A percentile compares a stretch with the other conserved stretches of the same genome.
Conservation (phyloP, 1,140 invertebrate species). For the Lepidostoma basale region DNA sequence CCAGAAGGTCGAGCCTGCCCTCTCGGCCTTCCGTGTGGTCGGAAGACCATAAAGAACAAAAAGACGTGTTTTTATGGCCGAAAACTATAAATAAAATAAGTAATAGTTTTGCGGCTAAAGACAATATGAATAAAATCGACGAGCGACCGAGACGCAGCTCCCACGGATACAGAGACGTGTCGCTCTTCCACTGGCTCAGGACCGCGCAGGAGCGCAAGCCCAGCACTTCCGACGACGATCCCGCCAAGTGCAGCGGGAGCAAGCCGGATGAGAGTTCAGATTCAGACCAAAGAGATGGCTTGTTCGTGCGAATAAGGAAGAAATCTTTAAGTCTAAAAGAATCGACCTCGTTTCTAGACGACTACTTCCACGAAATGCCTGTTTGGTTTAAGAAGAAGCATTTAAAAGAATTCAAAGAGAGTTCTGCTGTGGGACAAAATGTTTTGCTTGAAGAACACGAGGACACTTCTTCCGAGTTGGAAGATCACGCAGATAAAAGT, state of each 20-base stretch:
- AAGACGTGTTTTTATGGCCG: neutral
- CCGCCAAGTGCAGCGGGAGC: too few relatives aligned
- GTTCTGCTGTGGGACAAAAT: neutral
- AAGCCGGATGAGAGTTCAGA: too few relatives aligned
- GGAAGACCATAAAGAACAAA: neutral
- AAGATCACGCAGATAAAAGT: too few relatives aligned
- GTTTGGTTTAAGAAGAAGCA: neutral
- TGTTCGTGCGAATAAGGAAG: too few relatives aligned
- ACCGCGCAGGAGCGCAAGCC: neutral
- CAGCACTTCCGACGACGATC: too few relatives aligned
- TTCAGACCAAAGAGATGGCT: too few relatives aligned
- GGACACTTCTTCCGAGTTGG: neutral
- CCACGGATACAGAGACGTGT: neutral
- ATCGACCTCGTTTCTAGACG: too few relatives aligned
- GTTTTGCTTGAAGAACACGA: neutral
- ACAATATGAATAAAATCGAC: neutral
- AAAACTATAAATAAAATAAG: neutral
- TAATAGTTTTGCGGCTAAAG: neutral
- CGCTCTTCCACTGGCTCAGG: neutral
- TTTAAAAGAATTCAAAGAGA: neutral
- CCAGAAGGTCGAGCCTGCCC: conserved; percentile 7
- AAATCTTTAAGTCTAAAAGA: too few relatives aligned
- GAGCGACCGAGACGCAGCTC: neutral
- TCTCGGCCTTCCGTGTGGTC: neutral
- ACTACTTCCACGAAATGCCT: too few relatives aligned